Conservation (phyloP, 2,113 vertebrate genomes). For the Ageneiosus marmoratus region DNA sequence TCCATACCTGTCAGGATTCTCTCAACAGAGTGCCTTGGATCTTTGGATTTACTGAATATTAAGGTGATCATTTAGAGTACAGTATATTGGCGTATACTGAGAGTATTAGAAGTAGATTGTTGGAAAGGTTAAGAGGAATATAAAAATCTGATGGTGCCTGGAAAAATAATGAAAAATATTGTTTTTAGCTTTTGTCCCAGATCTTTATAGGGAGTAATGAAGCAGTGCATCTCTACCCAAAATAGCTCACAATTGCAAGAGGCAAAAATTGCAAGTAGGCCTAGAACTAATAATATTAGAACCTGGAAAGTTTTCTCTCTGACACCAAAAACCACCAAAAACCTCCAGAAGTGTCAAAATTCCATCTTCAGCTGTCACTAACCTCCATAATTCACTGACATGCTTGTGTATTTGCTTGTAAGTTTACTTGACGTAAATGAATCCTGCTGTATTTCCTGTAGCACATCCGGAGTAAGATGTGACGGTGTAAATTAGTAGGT, state of each 20-base stretch:
- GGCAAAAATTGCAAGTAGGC: too few relatives aligned
- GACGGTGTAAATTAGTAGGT: not conserved
- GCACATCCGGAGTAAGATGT: not conserved
- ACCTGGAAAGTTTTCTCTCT: not conserved
- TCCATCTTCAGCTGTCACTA: not conserved
- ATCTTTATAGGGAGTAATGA: conserved; percentile 1
- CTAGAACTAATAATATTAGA: not conserved
- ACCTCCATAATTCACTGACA: not conserved
- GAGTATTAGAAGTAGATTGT: not conserved
- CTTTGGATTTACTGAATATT: conserved; percentile 25
- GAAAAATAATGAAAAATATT: not conserved
- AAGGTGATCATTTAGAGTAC: not conserved
- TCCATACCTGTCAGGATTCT: conserved; percentile 19
- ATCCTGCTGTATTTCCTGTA: not conserved
- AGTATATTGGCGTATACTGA: not conserved
- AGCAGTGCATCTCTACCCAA: not conserved
- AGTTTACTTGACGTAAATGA: not conserved
- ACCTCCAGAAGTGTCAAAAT: not conserved
- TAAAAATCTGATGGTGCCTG: not conserved
- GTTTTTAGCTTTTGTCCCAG: not conserved
- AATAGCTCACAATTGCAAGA: not conserved
- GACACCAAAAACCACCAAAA: not conserved
- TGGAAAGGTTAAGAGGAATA: not conserved
- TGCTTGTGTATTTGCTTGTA: not conserved
- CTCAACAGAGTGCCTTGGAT: not conserved